Base-by-base conservation (phyloP, 2,113 vertebrate species). In the Periophthalmus modestus region DNA sequence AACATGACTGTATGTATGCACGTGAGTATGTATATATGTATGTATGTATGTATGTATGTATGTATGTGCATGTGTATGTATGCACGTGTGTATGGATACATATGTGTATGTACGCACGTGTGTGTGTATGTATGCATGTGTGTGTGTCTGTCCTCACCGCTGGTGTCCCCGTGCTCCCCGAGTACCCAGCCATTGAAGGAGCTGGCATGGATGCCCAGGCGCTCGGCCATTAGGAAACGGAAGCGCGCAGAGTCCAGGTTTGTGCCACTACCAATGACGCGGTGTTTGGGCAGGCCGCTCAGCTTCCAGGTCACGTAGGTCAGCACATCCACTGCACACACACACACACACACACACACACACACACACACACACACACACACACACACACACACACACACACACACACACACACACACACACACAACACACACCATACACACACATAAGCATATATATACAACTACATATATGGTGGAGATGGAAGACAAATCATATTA, bases 221-320 rank as follows among this genome's bases (percentile, higher is more conserved):
- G 96, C 73, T 98, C 96, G 0, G 95, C 89, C 94, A 99, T 97
- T 80, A 98, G 84, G 65, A 93, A 96, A 24, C 98, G 97, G 77
- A 99, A 99, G 24, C 98, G 94, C 54, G 98, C 98, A 0, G 98
- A 96, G 85, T 99, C 98, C 77, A 99, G 94, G 89, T 99, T 99
- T 89, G 96, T 98, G 34, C 98, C 98, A 4, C 98, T 99, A 81
- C 98, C 98, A 12, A 99, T 96, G 82, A 99, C 95, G 1, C 96
- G 95, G 88, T 97, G 91, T 74, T 97, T 97, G 23, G 98, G 98
- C 75, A 99, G 88, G 7, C 98, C 97, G n/a, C 98, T 99, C 72
- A 99, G 93, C 80, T 99, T 99, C 98, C 98, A 99, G 52, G 97
- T 98, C 55, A 99, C 95, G 0, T 98, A 99, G 11, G 97, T 98